A percentile compares a stretch with the other conserved stretches of the same genome.
These are phyloP conservation scores for Xerus inauris DNA, from an alignment of 2,113 vertebrate genomes.

Conservation along the genomic window DNA sequence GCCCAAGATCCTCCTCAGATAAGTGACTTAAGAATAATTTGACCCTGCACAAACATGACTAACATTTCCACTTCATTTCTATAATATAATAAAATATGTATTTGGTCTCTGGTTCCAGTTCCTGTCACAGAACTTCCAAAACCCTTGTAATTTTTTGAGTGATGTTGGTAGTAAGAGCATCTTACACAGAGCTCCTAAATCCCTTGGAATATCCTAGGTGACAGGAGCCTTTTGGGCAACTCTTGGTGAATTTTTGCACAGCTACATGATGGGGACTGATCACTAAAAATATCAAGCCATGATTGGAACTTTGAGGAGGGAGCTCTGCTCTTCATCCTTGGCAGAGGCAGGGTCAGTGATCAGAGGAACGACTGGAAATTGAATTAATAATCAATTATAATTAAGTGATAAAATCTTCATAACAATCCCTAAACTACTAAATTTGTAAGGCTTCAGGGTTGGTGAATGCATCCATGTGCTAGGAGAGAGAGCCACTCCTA, in stretches of 20 bases:
- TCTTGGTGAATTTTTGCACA: background rate
- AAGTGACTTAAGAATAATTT: background rate
- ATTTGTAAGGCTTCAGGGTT: no score
- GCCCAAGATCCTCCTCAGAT: background rate
- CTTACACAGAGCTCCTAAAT: background rate
- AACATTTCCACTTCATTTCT: background rate
- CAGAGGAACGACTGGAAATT: background rate
- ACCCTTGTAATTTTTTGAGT: background rate
- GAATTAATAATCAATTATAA: background rate
- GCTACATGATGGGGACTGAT: background rate
- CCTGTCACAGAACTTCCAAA: background rate
- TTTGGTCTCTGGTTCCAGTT: background rate
- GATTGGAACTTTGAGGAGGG: background rate
- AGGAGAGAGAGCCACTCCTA: background rate
- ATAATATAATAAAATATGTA: background rate
- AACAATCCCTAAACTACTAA: background rate
- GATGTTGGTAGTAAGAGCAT: background rate
- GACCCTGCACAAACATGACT: background rate
- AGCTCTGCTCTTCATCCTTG: background rate
- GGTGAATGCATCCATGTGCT: background rate
- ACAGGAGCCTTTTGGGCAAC: background rate
- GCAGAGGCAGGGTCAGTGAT: background rate
- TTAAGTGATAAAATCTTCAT: background rate
- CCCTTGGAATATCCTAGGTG: background rate
- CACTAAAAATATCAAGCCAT: background rate